phyloP scores from a whole-genome alignment of 2,888 invertebrate genomes.

The Drosophila mimica region DNA sequence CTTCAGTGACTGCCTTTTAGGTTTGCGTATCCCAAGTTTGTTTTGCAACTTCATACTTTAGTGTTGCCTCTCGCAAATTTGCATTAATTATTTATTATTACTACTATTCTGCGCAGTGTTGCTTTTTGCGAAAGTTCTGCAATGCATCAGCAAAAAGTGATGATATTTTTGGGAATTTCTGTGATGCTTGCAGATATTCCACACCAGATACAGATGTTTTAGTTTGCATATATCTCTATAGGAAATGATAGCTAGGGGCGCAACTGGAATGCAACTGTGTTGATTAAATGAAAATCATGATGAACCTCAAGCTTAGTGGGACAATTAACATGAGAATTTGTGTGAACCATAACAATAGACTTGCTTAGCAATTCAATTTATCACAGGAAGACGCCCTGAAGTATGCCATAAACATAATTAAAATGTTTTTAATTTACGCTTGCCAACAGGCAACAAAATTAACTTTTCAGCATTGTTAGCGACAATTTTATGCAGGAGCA shows the following conservation, averaged over 20 bases:
- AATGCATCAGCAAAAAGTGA: slow-evolving; percentile 14
- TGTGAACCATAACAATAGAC: slow-evolving; percentile 6
- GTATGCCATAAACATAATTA: slow-evolving; percentile 73
- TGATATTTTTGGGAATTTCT: slow-evolving; percentile 5
- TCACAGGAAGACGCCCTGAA: slow-evolving; percentile 24
- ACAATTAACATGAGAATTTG: not conserved
- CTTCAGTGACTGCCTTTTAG: slow-evolving; percentile 16
- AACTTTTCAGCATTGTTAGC: slow-evolving; percentile 75
- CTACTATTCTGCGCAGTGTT: slow-evolving; percentile 18
- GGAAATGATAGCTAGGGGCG: not conserved
- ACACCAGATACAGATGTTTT: not conserved
- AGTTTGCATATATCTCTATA: too few relatives aligned
- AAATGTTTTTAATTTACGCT: slow-evolving; percentile 69
- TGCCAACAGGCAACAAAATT: slow-evolving; percentile 67
- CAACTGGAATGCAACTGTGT: not conserved
- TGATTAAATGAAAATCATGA: slow-evolving; percentile 2
- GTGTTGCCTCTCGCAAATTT: slow-evolving; percentile 8
- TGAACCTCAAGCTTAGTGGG: not conserved
- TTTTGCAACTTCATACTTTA: slow-evolving; percentile 12
- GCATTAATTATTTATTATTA: slow-evolving; percentile 41
- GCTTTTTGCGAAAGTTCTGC: slow-evolving; percentile 24
- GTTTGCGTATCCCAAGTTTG: slow-evolving; percentile 14
- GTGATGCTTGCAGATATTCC: not conserved
- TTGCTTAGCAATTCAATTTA: slow-evolving; percentile 29
- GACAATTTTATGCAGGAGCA: slow-evolving; percentile 62